Percentiles rank a stretch among this genome's conserved stretches.
Evolutionary conservation across 2,888 invertebrate species (phyloP).

Genomic region (Troides helena): DNA sequence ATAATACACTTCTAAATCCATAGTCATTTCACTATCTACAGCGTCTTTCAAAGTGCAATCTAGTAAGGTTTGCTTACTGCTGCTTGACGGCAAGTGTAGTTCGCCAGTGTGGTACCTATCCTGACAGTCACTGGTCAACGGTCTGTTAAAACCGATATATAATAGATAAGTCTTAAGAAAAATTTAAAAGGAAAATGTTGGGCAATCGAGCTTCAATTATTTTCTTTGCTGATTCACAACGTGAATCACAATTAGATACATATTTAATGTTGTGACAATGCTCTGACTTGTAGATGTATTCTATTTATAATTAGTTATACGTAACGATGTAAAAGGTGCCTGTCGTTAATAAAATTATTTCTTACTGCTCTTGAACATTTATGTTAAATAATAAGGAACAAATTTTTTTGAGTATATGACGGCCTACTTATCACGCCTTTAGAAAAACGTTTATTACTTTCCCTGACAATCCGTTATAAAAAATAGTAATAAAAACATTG

Average conservation of each 20-base stretch:
- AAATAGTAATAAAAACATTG: too few relatives aligned
- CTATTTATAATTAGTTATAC: not conserved
- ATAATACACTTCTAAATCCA: too few relatives aligned
- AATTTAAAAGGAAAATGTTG: not conserved
- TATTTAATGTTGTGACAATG: not conserved
- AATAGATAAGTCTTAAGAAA: not conserved
- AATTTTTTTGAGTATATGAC: too few relatives aligned
- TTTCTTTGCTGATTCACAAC: not conserved
- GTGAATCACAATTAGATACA: constrained; percentile 3
- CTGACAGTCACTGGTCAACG: not conserved
- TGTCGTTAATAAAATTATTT: not conserved
- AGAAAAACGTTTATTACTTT: too few relatives aligned
- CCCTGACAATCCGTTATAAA: too few relatives aligned
- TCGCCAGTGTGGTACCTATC: not conserved
- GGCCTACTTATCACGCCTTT: too few relatives aligned
- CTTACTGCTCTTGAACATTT: not conserved
- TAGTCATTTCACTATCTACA: too few relatives aligned
- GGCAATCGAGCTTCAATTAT: not conserved
- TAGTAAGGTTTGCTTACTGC: too few relatives aligned
- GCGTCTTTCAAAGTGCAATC: too few relatives aligned
- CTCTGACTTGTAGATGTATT: not conserved
- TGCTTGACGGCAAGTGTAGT: not conserved
- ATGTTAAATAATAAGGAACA: not conserved
- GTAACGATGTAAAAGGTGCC: not conserved
- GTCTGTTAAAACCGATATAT: not conserved